A percentile compares a stretch with the other conserved stretches of the same genome.
phyloP scores from a whole-genome alignment of 2,888 invertebrate genomes.

The Pyrrhia umbra region DNA sequence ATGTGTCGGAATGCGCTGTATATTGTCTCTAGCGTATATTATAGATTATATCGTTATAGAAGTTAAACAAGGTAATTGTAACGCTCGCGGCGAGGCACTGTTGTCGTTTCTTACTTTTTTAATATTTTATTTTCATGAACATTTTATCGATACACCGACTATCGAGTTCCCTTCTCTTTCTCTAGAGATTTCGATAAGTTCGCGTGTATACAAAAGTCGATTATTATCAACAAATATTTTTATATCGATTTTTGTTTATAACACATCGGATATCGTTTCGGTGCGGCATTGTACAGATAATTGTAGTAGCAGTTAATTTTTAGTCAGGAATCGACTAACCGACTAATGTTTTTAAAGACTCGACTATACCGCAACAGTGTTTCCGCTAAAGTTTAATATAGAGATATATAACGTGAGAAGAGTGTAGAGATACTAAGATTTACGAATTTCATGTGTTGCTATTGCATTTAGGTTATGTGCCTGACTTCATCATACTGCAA shows the following conservation, averaged over 20 bases:
- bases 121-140: constrained; percentile 56
- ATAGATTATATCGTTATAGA: constrained; percentile 80
- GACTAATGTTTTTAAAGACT: constrained; percentile 54
- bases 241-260: constrained; percentile 61
- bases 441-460: constrained; percentile 64
- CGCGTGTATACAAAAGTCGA: constrained; percentile 48
- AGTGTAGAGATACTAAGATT: constrained; percentile 71
- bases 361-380: constrained; percentile 71
- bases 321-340: constrained; percentile 52
- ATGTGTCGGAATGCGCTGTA: constrained; percentile 76
- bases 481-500: constrained; percentile 16
- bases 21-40: constrained; percentile 77
- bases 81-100: constrained; percentile 73
- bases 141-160: constrained; percentile 45
- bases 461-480: constrained; percentile 65
- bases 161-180: constrained; percentile 34
- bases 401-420: constrained; percentile 68
- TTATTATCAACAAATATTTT: constrained; percentile 59
- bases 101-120: constrained; percentile 59
- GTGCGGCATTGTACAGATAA: constrained; percentile 52
- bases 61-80: constrained; percentile 70
- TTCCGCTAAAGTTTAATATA: constrained; percentile 71
- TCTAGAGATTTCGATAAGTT: constrained; percentile 38
- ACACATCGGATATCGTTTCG: constrained; percentile 44
- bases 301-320: constrained; percentile 47